Percentiles rank a stretch among this genome's conserved stretches.
These are phyloP conservation scores for Tetramorium simillimum DNA, from an alignment of 1,140 invertebrate genomes.

Conservation along the genomic window DNA sequence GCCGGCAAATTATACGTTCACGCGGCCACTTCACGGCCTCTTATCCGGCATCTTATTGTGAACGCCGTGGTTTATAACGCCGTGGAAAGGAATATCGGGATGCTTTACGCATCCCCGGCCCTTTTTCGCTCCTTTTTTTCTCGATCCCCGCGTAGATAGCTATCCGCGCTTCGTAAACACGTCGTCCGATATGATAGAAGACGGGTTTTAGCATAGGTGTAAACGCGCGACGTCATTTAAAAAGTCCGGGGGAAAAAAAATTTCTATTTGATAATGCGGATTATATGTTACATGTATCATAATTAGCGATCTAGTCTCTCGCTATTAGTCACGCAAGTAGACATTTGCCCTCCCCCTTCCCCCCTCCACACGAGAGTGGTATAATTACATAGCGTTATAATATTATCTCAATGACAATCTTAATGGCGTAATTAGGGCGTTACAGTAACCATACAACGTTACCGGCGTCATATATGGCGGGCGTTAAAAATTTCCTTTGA, in stretches of 20 bases:
- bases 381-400: conserved; percentile 40
- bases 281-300: conserved; percentile 7
- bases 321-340: conserved; percentile 23
- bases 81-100: conserved; percentile 15
- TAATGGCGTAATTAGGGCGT: conserved; percentile 41
- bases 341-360: not conserved
- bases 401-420: conserved; percentile 50
- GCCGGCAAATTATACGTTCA: conserved; percentile 66
- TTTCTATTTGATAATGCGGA: conserved; percentile 28
- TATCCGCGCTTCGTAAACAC: conserved; percentile 48
- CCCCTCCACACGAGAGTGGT: not conserved
- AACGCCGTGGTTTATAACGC: conserved; percentile 57
- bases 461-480: not conserved
- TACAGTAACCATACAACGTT: not conserved
- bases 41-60: conserved; percentile 65
- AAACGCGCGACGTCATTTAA: conserved; percentile 33
- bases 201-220: conserved; percentile 45
- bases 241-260: not conserved
- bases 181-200: conserved; percentile 15
- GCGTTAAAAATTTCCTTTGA: not conserved
- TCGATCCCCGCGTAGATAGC: conserved; percentile 38
- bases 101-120: conserved; percentile 15
- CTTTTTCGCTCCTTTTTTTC: conserved; percentile 41
- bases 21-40: conserved; percentile 34
- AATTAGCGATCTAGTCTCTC: not conserved